Conservation (phyloP, 2,888 invertebrate species). For the Atrina japonica region DNA sequence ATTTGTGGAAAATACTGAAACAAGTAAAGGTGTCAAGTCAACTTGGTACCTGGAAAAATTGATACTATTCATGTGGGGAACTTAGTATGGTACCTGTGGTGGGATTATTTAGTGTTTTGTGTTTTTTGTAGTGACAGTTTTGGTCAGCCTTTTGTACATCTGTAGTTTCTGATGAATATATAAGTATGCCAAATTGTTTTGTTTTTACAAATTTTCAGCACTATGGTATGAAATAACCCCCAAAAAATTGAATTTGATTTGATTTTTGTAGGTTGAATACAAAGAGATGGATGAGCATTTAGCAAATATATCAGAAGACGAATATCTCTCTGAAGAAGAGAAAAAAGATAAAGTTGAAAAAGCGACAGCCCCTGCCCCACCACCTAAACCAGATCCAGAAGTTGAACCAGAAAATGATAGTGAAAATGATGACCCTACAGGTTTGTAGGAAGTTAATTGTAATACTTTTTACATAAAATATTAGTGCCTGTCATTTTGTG, state of each 20-base stretch:
- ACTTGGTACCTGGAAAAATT: too few relatives aligned
- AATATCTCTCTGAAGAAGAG: conserved; percentile 71
- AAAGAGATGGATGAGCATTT: conserved; percentile 79
- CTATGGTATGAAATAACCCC: not conserved
- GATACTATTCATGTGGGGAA: too few relatives aligned
- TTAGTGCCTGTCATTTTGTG: too few relatives aligned
- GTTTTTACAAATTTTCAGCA: not conserved
- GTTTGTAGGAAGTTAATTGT: conserved; percentile 65
- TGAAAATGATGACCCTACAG: conserved; percentile 83
- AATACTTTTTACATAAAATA: too few relatives aligned
- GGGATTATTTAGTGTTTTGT: too few relatives aligned
- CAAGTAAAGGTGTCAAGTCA: too few relatives aligned
- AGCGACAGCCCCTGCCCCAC: conserved; percentile 7
- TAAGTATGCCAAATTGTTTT: too few relatives aligned
- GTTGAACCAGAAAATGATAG: conserved; percentile 82
- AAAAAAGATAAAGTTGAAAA: conserved; percentile 32
- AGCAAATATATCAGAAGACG: conserved; percentile 78
- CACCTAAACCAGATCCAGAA: conserved; percentile 54
- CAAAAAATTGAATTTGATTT: not conserved
- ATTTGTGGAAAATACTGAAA: too few relatives aligned
- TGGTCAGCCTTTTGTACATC: too few relatives aligned
- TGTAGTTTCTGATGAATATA: too few relatives aligned
- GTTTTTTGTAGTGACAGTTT: too few relatives aligned
- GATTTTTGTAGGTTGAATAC: conserved; percentile 76
- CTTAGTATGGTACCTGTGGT: too few relatives aligned